Evolutionary conservation across 2,888 invertebrate species (phyloP).

Genomic region (Cartodere bifasciata): DNA sequence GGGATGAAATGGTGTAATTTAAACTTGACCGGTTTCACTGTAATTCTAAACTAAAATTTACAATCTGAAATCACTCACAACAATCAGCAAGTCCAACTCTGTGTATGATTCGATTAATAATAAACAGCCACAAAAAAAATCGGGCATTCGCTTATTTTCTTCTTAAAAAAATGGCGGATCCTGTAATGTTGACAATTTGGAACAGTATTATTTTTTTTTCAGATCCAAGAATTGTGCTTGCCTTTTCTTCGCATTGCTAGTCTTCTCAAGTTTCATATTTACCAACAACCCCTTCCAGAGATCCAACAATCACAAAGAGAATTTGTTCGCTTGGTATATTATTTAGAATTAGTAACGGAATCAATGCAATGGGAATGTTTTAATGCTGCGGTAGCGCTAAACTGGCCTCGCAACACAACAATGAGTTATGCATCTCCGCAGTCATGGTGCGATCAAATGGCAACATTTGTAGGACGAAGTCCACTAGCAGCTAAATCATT

Average conservation of each 20-base stretch:
- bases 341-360: conserved; percentile 60
- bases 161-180: no score
- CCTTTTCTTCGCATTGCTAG: conserved; percentile 78
- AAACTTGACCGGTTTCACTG: no score
- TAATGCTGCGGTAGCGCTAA: conserved; percentile 49
- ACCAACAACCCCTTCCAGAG: conserved; percentile 62
- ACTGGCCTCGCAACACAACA: conserved; percentile 41
- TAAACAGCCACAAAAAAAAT: no score
- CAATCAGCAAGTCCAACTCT: no score
- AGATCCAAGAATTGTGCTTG: conserved; percentile 67
- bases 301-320: conserved; percentile 52
- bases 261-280: conserved; percentile 59
- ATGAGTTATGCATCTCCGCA: conserved; percentile 39
- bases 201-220: conserved; percentile 14
- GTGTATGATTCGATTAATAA: no score
- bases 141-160: no score
- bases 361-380: conserved; percentile 53
- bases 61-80: no score
- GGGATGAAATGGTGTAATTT: no score
- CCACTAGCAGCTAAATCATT: conserved; percentile 53
- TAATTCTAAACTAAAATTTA: no score
- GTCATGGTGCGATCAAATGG: conserved; percentile 59
- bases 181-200: no score
- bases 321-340: conserved; percentile 65
- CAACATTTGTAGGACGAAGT: conserved; percentile 40